Evolutionary conservation across 2,797 vertebrate species (phyloP), one percentile per base, ranked within the genome.

Genomic region (Morus bassanus): DNA sequence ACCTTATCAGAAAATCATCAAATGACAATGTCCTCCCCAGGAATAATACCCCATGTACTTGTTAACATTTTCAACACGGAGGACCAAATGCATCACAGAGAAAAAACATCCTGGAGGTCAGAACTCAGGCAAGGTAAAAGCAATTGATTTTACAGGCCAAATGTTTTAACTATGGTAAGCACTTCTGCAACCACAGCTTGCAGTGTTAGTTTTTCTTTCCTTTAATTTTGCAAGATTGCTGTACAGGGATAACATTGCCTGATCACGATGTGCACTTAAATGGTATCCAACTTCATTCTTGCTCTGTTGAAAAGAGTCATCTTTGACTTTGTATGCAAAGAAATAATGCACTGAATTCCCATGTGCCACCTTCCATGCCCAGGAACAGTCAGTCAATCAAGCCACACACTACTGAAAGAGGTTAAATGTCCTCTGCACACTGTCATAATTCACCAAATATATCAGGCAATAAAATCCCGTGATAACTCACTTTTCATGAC

Each of bases 401-500:
- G 73, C 93, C 89, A 96, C 94, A 95, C 75, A 85, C 85, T 94
- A 94, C 27, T 92, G 93, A 94, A 96, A 95, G 92, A 97, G 96
- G 97, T 98, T 97, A 98, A 97, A 98, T 78, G 91, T 96, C 92
- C 96, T 96, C 88, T 93, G 94, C 70, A 95, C 72, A 50, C 39
- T 72, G 57, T 91, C 96, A 96, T 98, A 98, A 98, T 95, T 98
- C 97, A 98, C 90, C 77, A 96, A 97, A 95, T 92, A 95, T 92
- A 98, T 96, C 95, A 95, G 61, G 96, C 76, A 96, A 96, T 97
- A 97, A 97, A 97, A 96, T 95, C 91, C 91, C 12, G 48, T 96
- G 95, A 97, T 98, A 98, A 98, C 85, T 98, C 97, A 98, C 96
- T 96, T 97, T 97, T 97, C 84, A 88, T 98, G 98, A 98, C 98